Base-by-base conservation (phyloP, 1,140 invertebrate species). In the Conopomorpha cramerella region DNA sequence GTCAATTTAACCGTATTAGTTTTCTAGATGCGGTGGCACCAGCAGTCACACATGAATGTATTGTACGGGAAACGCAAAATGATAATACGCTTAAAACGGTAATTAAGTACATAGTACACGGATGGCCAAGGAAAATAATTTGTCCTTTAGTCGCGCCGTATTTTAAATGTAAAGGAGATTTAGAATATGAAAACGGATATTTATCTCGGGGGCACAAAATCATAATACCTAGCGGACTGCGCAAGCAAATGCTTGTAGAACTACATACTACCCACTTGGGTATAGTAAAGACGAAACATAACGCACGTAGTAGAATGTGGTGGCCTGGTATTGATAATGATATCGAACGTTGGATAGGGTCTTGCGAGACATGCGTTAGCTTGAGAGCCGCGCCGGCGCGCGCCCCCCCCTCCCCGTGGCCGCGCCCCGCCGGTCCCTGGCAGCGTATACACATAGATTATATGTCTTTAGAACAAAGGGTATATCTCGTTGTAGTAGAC, bases 231-330 rank as follows among this genome's bases (percentile, higher is more conserved):
- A 7, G 4, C 4, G 4, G 6, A 4, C 11, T 29, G 11, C 4
- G 28, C 3, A 14, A 16, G 16, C 3, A 31, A 26, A 32, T 53
- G 26, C 15, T 53, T 27, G 13, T 41, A 12, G 40, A 47, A 39
- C 26, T 53, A 26, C 41, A 53, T 36, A 15, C 29, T 15, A 33
- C 15, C 30, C 50, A 53, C 45, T 40, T 41, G 14, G 44, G 50
- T 7, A 44, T 41, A n/a, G 27, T 35, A 12, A 37, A 36, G 36
- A 51, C 45, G 41, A 51, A 51, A 41, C 10, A 25, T 11, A 39
- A 47, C 25, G 45, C 46, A n/a, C 32, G 49, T 26, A 32, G 36
- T 13, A 41, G 40, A 23, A 31, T 39, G 49, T 33, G 30, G 10
- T 13, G 13, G 28, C 28, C 28, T 29, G 11, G 4, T 29, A 29